Percentiles rank a stretch among this genome's conserved stretches.
phyloP scores from a whole-genome alignment of 2,113 vertebrate genomes.

The Aepyceros melampus region DNA sequence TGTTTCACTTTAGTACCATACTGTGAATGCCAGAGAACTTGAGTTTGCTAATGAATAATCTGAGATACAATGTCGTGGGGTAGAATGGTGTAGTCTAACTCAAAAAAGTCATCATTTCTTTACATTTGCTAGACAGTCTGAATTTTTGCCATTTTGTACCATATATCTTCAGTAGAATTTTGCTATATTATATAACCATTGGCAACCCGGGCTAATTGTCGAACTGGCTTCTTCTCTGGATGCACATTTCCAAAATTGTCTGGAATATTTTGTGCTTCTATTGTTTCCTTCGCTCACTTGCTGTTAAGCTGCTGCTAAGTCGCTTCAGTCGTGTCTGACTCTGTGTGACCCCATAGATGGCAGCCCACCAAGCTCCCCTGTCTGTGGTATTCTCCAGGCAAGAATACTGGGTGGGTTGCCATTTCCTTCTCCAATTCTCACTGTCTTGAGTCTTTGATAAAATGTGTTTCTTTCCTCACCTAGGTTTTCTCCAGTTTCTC shows the following conservation, averaged over 20 bases:
- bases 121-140: slow-evolving; percentile 89
- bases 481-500: slow-evolving; percentile 78
- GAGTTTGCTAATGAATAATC: slow-evolving; percentile 90
- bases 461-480: slow-evolving; percentile 83
- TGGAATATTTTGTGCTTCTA: slow-evolving; percentile 87
- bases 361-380: too few relatives aligned
- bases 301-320: too few relatives aligned
- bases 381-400: too few relatives aligned
- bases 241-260: slow-evolving; percentile 86
- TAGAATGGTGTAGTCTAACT: slow-evolving; percentile 84
- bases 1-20: slow-evolving; percentile 83
- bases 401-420: too few relatives aligned
- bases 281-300: slow-evolving; percentile 68
- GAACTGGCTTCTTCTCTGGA: slow-evolving; percentile 87
- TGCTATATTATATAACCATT: slow-evolving; percentile 88
- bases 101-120: slow-evolving; percentile 85
- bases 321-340: too few relatives aligned
- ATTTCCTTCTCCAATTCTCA: too few relatives aligned
- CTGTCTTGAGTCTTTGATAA: slow-evolving; percentile 80
- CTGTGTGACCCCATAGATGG: too few relatives aligned
- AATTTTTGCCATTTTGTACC: slow-evolving; percentile 87
- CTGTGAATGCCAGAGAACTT: slow-evolving; percentile 89
- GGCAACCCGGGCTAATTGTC: slow-evolving; percentile 82
- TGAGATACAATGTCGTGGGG: slow-evolving; percentile 92
- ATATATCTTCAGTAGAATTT: slow-evolving; percentile 89